These are phyloP conservation scores for Eupithecia inturbata DNA, from an alignment of 2,888 invertebrate genomes.

Conservation along the genomic window DNA sequence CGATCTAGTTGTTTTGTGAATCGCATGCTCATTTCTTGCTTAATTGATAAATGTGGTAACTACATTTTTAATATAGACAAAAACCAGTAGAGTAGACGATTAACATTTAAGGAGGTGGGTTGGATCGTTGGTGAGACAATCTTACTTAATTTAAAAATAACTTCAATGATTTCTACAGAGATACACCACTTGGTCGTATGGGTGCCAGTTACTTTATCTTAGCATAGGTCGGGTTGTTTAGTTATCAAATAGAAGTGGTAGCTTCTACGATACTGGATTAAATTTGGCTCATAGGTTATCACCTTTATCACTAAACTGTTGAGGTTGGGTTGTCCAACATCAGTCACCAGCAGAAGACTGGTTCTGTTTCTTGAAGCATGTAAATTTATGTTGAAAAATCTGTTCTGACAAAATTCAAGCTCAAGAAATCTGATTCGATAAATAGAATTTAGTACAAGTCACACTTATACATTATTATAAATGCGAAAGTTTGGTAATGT, in stretches of 20 bases:
- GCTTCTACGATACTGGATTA: constrained; percentile 17
- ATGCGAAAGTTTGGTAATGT: too few species aligned
- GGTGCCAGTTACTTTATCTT: constrained; percentile 15
- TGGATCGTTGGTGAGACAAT: neutral
- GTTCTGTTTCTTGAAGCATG: neutral
- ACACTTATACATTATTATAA: too few species aligned
- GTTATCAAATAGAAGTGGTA: constrained; percentile 12
- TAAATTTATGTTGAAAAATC: neutral
- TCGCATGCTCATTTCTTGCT: constrained; percentile 53
- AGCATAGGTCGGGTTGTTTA: constrained; percentile 18
- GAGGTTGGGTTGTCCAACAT: neutral
- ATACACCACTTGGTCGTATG: neutral
- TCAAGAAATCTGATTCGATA: neutral
- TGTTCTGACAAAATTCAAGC: neutral
- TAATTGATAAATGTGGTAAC: neutral
- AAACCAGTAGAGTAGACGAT: neutral
- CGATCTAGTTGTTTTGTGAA: constrained; percentile 69
- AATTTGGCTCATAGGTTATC: constrained; percentile 24
- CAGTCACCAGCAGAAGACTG: neutral
- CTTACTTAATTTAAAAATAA: neutral
- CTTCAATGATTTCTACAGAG: neutral
- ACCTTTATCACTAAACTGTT: constrained; percentile 9
- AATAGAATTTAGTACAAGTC: too few species aligned
- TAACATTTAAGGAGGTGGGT: neutral
- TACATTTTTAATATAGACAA: neutral